phyloP scores from a whole-genome alignment of 2,888 invertebrate species.

The Anodontia alba region DNA sequence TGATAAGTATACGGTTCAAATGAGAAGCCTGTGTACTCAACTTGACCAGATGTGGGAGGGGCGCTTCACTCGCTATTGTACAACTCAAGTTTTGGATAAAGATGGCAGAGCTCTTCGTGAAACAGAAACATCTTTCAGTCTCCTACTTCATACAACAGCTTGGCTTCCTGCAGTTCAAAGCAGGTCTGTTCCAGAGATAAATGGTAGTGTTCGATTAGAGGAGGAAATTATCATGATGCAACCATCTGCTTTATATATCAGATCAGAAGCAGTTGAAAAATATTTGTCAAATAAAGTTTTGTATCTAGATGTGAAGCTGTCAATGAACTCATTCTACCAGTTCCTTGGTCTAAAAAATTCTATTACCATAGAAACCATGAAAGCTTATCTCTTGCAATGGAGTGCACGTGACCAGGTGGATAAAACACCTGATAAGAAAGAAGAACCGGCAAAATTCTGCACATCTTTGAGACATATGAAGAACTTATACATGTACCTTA shows the following conservation, averaged over 20 bases:
- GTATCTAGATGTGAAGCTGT: slow-evolving; percentile 67
- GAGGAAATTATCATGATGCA: slow-evolving; percentile 39
- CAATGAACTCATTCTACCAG: slow-evolving; percentile 65
- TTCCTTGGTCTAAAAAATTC: slow-evolving; percentile 72
- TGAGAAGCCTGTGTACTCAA: slow-evolving; percentile 70
- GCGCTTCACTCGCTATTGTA: slow-evolving; percentile 40
- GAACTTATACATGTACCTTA: slow-evolving; percentile 76
- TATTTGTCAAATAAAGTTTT: slow-evolving; percentile 76
- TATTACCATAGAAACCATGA: slow-evolving; percentile 68
- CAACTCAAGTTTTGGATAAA: slow-evolving; percentile 55
- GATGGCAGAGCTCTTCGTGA: slow-evolving; percentile 62
- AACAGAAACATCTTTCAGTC: slow-evolving; percentile 76
- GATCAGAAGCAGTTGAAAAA: slow-evolving; percentile 57
- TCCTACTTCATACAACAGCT: slow-evolving; percentile 66
- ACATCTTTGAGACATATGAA: slow-evolving; percentile 76
- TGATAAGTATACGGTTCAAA: slow-evolving; percentile 65
- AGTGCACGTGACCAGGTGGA: slow-evolving; percentile 66
- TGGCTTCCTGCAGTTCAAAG: slow-evolving; percentile 79
- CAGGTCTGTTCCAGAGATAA: slow-evolving; percentile 22
- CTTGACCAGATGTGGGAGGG: slow-evolving; percentile 73
- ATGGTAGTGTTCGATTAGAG: slow-evolving; percentile 22
- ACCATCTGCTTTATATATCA: slow-evolving; percentile 58
- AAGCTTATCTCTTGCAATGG: slow-evolving; percentile 74
- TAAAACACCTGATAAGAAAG: slow-evolving; percentile 31
- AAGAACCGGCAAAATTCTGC: slow-evolving; percentile 64